Percentiles rank a stretch among this genome's conserved stretches.
These are phyloP conservation scores for Anticlea derivata DNA, from an alignment of 2,888 invertebrate genomes.

Conservation along the genomic window DNA sequence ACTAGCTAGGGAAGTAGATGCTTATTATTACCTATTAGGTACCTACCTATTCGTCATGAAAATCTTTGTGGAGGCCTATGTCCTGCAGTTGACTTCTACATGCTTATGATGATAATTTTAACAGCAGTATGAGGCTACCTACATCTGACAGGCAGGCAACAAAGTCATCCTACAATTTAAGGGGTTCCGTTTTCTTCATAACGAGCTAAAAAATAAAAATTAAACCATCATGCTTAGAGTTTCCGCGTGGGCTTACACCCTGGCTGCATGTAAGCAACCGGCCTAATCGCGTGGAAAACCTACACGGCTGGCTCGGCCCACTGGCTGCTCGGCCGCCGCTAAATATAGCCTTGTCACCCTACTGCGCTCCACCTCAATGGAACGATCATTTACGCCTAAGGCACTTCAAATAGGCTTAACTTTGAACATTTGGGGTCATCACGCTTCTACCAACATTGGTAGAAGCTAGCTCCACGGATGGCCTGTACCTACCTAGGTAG, in stretches of 20 bases:
- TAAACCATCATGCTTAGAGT: slow-evolving; percentile 16
- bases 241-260: slow-evolving; percentile 33
- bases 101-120: too few relatives aligned
- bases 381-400: slow-evolving; percentile 36
- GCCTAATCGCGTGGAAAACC: slow-evolving; percentile 56
- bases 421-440: slow-evolving; percentile 40
- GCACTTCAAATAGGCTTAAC: slow-evolving; percentile 42
- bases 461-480: slow-evolving; percentile 23
- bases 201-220: slow-evolving; percentile 22
- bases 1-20: too few relatives aligned
- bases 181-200: too few relatives aligned
- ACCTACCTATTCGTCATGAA: too few relatives aligned
- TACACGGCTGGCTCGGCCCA: slow-evolving; percentile 48
- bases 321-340: slow-evolving; percentile 42
- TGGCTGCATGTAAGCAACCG: slow-evolving; percentile 47
- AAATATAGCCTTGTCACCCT: slow-evolving; percentile 43
- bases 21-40: too few relatives aligned
- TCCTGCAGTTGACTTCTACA: too few relatives aligned
- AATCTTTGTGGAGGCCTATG: too few relatives aligned
- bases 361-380: slow-evolving; percentile 31
- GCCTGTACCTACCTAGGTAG: slow-evolving; percentile 6
- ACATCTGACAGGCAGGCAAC: too few relatives aligned
- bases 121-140: too few relatives aligned
- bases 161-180: too few relatives aligned
- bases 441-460: slow-evolving; percentile 25